Evolutionary conservation across 2,797 vertebrate species (phyloP).

Genomic region (Morelia viridis): DNA sequence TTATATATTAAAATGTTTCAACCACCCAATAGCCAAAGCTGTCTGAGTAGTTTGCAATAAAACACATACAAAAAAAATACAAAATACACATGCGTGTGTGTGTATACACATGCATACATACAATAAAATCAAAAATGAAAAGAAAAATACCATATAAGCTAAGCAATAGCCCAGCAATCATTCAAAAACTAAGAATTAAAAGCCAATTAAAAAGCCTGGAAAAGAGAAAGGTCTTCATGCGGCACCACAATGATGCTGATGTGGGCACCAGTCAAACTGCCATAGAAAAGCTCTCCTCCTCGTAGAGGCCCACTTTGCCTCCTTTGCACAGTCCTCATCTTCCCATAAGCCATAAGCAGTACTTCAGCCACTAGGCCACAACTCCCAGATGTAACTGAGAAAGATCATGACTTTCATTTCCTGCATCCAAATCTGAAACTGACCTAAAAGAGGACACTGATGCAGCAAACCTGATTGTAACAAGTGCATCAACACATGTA

Average conservation of each 20-base stretch:
- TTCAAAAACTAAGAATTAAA: not conserved
- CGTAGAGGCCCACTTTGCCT: not conserved
- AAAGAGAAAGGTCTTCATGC: not conserved
- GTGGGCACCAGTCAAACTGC: not conserved
- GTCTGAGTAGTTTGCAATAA: not conserved
- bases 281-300: not conserved
- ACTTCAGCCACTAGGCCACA: not conserved
- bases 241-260: not conserved
- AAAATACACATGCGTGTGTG: not conserved
- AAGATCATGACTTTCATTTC: not conserved
- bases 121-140: not conserved
- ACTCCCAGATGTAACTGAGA: not conserved
- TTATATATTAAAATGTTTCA: not conserved
- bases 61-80: not conserved
- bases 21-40: not conserved
- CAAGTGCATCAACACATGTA: not conserved
- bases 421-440: not conserved
- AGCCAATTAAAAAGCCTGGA: not conserved
- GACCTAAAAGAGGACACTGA: not conserved
- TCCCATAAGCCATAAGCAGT: not conserved
- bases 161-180: not conserved
- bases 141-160: not conserved
- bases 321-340: not conserved
- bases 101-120: not conserved
- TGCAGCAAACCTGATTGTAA: not conserved